These are phyloP conservation scores for Bombus waltoni DNA, from an alignment of 1,140 invertebrate species.

Conservation along the genomic window DNA sequence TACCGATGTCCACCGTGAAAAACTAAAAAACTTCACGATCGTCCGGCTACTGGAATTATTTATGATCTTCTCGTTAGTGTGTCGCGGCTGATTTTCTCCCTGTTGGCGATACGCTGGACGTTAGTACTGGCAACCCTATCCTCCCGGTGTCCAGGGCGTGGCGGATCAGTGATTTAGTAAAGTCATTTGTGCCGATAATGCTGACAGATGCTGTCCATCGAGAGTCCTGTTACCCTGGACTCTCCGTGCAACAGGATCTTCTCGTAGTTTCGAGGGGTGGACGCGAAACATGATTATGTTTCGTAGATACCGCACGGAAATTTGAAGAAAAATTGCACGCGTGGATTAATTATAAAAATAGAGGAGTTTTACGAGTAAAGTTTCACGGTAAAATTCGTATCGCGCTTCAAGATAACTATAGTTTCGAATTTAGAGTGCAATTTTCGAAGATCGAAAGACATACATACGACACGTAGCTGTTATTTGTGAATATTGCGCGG, in stretches of 20 bases:
- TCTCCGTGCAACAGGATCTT: constrained; percentile 52
- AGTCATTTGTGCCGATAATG: constrained; percentile 81
- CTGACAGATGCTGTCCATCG: constrained; percentile 78
- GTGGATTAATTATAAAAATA: not conserved
- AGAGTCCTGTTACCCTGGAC: constrained; percentile 66
- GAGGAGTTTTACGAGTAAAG: too few species aligned
- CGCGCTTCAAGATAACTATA: too few species aligned
- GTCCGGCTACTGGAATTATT: constrained; percentile 68
- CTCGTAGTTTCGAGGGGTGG: constrained; percentile 11
- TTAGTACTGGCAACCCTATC: constrained; percentile 78
- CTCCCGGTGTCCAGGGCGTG: constrained; percentile 78
- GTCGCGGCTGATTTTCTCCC: constrained; percentile 33
- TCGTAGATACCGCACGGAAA: not conserved
- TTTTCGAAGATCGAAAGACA: not conserved
- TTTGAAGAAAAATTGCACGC: not conserved
- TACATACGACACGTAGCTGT: too few species aligned
- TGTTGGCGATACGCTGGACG: constrained; percentile 69
- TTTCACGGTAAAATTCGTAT: too few species aligned
- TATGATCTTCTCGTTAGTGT: constrained; percentile 77
- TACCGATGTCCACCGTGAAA: constrained; percentile 15
- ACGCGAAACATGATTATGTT: not conserved
- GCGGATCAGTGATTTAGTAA: constrained; percentile 80
- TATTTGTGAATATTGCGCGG: too few species aligned
- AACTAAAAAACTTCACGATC: constrained; percentile 45
- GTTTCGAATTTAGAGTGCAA: not conserved